Evolutionary conservation across 2,113 vertebrate genomes (phyloP).

Genomic region (Acrocephalus arundinaceus): DNA sequence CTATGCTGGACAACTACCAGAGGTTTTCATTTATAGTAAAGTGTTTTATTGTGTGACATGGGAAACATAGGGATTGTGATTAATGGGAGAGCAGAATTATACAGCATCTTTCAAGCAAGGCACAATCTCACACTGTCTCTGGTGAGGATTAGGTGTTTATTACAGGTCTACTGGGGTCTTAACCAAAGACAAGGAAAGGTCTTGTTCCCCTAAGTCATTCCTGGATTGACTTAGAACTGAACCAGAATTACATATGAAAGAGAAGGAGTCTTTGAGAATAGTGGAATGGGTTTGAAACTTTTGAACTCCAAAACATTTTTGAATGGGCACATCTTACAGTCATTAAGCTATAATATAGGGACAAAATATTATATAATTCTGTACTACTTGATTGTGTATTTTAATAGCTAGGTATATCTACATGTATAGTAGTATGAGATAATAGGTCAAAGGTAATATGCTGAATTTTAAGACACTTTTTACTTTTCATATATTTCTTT

Average conservation of each 20-base stretch:
- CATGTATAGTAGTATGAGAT: not conserved
- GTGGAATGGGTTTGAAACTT: not conserved
- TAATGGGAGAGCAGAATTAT: not conserved
- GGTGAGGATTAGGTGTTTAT: not conserved
- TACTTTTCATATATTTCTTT: not conserved
- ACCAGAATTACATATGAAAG: not conserved
- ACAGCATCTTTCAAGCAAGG: not conserved
- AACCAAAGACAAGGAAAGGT: conserved; percentile 35
- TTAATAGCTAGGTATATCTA: not conserved
- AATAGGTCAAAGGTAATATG: not conserved
- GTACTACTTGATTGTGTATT: not conserved
- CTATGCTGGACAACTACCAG: not conserved
- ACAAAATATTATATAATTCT: not conserved
- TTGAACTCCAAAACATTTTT: not conserved
- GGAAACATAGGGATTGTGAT: not conserved
- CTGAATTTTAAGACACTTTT: not conserved
- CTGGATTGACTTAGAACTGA: conserved; percentile 4
- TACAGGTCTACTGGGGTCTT: not conserved
- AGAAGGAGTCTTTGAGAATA: not conserved
- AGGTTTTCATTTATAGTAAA: not conserved
- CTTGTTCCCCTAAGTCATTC: not conserved
- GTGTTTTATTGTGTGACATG: not conserved
- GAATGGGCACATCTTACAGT: not conserved
- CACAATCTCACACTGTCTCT: conserved; percentile 10
- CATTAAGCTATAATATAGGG: not conserved